Evolutionary conservation across 2,797 vertebrate genomes (phyloP).

Genomic region (Acipenser oxyrinchus): DNA sequence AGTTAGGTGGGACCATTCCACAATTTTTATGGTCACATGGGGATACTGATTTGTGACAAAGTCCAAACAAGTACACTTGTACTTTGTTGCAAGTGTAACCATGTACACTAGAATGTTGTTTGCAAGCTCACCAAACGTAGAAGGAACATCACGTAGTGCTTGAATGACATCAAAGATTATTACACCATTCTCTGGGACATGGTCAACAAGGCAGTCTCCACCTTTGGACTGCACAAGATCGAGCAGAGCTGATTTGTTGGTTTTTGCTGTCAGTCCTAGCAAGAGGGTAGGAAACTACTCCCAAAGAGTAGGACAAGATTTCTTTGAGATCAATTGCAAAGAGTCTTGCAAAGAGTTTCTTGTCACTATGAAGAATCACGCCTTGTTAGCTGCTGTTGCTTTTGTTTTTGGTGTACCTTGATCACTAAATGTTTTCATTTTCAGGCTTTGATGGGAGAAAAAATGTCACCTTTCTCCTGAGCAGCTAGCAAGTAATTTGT

Average conservation of each 20-base stretch:
- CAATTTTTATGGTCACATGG: conserved; percentile 18
- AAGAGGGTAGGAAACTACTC: conserved; percentile 22
- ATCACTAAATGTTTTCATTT: conserved; percentile 29
- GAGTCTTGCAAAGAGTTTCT: conserved; percentile 21
- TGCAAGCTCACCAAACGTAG: conserved; percentile 18
- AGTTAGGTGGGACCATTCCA: conserved; percentile 17
- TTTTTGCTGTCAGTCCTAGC: conserved; percentile 23
- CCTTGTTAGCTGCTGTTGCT: conserved; percentile 23
- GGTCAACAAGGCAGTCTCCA: conserved; percentile 21
- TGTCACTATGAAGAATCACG: conserved; percentile 22
- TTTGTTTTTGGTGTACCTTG: conserved; percentile 20
- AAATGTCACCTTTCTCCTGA: conserved; percentile 22
- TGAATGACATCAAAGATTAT: conserved; percentile 29
- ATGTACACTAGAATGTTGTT: conserved; percentile 20
- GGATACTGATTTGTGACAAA: conserved; percentile 22
- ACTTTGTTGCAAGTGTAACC: conserved; percentile 22
- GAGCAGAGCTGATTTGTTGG: conserved; percentile 15
- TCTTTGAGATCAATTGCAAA: conserved; percentile 17
- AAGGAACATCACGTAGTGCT: conserved; percentile 18
- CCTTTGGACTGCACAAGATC: conserved; percentile 15
- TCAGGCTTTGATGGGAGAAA: conserved; percentile 18
- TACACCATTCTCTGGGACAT: conserved; percentile 21
- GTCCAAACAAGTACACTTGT: conserved; percentile 20
- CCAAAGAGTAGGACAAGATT: conserved; percentile 23
- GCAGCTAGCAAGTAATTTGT: conserved; percentile 21